Evolutionary conservation across 2,797 vertebrate genomes (phyloP).

Genomic region (Parauchenoglanis ngamensis): DNA sequence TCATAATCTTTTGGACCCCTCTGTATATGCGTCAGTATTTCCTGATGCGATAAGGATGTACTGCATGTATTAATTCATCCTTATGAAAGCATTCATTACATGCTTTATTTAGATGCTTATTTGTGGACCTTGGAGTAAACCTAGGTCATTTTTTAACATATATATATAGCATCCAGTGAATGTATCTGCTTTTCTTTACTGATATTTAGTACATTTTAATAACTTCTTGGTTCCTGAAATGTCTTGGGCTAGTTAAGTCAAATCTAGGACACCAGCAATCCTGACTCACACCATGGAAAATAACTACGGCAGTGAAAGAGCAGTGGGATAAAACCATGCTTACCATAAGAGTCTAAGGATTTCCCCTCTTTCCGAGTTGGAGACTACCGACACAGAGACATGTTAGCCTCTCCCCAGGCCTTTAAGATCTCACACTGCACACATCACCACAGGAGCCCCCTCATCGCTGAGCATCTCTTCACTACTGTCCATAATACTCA

Average conservation of each 20-base stretch:
- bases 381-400: neutral
- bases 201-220: neutral
- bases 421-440: constrained; percentile 44
- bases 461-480: constrained; percentile 46
- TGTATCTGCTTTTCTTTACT: too few species aligned
- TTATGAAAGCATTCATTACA: neutral
- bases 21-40: too few species aligned
- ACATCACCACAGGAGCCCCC: constrained; percentile 46
- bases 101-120: neutral
- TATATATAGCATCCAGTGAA: too few species aligned
- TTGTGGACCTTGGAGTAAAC: neutral
- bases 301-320: neutral
- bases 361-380: neutral
- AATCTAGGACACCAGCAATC: neutral
- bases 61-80: neutral
- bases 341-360: neutral
- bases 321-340: neutral
- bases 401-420: neutral
- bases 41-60: neutral
- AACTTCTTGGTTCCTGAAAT: neutral
- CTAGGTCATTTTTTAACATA: too few species aligned
- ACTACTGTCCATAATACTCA: constrained; percentile 44
- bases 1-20: neutral
- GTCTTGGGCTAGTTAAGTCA: neutral
- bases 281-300: neutral